Evolutionary conservation across 2,888 invertebrate species (phyloP).

Genomic region (Chamaedrilus cognettii): DNA sequence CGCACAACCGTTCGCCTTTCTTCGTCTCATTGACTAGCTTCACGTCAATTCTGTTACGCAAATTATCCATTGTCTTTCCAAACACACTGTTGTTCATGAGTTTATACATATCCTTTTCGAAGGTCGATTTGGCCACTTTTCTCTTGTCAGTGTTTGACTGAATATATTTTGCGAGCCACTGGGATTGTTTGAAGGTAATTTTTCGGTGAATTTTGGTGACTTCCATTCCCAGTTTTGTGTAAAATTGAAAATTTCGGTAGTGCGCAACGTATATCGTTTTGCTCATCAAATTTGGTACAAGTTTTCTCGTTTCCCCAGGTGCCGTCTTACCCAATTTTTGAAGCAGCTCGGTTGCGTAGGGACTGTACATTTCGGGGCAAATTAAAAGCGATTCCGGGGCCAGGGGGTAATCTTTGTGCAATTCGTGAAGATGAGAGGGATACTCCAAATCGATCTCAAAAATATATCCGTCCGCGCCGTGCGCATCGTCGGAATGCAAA

Average conservation of each 20-base stretch:
- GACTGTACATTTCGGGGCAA: background rate
- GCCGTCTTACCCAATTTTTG: background rate
- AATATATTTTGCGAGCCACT: constrained; percentile 54
- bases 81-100: constrained; percentile 55
- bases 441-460: constrained; percentile 11
- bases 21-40: constrained; percentile 31
- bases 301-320: background rate
- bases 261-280: background rate
- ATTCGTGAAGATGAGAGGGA: constrained; percentile 4
- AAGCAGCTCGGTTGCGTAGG: background rate
- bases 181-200: constrained; percentile 45
- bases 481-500: too few species aligned
- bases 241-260: constrained; percentile 4
- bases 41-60: constrained; percentile 55
- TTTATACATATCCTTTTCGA: constrained; percentile 54
- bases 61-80: constrained; percentile 60
- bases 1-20: constrained; percentile 3
- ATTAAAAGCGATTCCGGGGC: constrained; percentile 2
- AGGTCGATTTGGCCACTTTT: constrained; percentile 45
- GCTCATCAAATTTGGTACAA: background rate
- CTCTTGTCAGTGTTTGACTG: constrained; percentile 43
- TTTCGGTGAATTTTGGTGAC: constrained; percentile 44
- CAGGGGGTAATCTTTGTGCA: constrained; percentile 13
- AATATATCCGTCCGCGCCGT: background rate
- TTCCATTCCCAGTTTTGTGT: constrained; percentile 12